Evolutionary conservation across 2,113 vertebrate species (phyloP), one percentile per base, ranked within the genome.

Genomic region (Psammodynastes pulverulentus): DNA sequence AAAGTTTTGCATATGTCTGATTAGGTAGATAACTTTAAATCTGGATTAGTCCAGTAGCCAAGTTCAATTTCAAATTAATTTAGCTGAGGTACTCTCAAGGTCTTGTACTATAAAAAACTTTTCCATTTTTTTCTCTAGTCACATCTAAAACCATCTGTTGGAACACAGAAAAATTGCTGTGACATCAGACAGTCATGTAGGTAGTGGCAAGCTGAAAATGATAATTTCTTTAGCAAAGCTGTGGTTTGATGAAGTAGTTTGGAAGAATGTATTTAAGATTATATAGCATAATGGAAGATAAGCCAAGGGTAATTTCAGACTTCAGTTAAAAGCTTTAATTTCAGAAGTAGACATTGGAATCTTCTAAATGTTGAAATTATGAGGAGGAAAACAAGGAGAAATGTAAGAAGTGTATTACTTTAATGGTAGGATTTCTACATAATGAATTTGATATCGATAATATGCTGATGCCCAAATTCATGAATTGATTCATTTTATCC

Each of bases 101-200:
- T 90, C 92, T 94, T 84, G 5, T 17, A 48, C 56, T 90, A 48
- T 92, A 89, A 95, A 94, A 4, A 94, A 85, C 17, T 89, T 91
- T 51, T 93, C 17, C 45, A 53, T 90, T 24, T 94, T 49, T 72
- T 9, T 92, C 92, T 51, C 92, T 24, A 24, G 48, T 91, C 15
- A 94, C 87, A 84, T 49, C 17, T 26, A 34, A 29, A 86, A 17
- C 46, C 10, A 29, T 91, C 45, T 49, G 29, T 86, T 62, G 43
- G 45, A 86, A 49, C 23, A 58, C 9, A 39, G 29, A 49, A 58
- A 62, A 91, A 49, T 56, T 49, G 46, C 84, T 39, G 5, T 58
- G 12, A 26, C 79, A 48, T 84, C 21, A 56, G 90, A 52, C 17
- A 13, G 19, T 86, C 21, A 23, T 86, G 53, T 58, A 53, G 46